Conservation (phyloP, 2,797 vertebrate species). For the Urosaurus nigricauda region DNA sequence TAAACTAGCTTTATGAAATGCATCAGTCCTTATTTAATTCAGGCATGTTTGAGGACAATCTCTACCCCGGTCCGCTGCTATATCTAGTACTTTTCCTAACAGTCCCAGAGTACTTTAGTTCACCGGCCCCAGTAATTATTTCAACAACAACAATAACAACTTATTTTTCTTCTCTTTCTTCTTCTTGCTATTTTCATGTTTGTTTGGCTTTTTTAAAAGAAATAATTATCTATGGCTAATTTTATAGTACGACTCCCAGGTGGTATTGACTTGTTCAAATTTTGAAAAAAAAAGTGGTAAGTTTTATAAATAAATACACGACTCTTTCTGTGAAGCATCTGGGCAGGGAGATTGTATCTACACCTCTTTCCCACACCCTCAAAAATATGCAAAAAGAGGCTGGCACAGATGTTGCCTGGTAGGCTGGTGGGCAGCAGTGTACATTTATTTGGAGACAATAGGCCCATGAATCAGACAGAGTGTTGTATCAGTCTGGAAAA, state of each 20-base stretch:
- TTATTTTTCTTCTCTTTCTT: too few relatives aligned
- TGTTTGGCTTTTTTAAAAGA: too few relatives aligned
- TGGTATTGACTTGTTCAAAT: neutral
- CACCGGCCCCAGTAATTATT: neutral
- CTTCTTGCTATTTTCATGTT: too few relatives aligned
- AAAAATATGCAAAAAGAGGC: neutral
- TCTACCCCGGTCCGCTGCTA: too few relatives aligned
- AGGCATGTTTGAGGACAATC: too few relatives aligned
- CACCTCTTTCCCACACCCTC: neutral
- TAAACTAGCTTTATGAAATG: too few relatives aligned
- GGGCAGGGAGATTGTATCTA: neutral
- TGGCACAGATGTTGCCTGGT: slow-evolving; percentile 7
- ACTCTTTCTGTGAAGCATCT: neutral
- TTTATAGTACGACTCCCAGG: neutral
- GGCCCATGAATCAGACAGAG: slow-evolving; percentile 1
- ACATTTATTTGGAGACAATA: neutral
- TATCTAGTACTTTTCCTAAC: neutral
- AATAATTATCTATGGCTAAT: neutral
- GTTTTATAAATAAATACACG: slow-evolving; percentile 7
- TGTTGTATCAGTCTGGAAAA: slow-evolving; percentile 1
- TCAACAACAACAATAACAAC: too few relatives aligned
- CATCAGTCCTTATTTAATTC: too few relatives aligned
- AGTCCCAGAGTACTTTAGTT: neutral
- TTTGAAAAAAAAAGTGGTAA: neutral
- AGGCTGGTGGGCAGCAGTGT: neutral